A percentile compares a stretch with the other conserved stretches of the same genome.
These are phyloP conservation scores for Hydrolagus colliei DNA, from an alignment of 2,797 vertebrate species.

Conservation along the genomic window DNA sequence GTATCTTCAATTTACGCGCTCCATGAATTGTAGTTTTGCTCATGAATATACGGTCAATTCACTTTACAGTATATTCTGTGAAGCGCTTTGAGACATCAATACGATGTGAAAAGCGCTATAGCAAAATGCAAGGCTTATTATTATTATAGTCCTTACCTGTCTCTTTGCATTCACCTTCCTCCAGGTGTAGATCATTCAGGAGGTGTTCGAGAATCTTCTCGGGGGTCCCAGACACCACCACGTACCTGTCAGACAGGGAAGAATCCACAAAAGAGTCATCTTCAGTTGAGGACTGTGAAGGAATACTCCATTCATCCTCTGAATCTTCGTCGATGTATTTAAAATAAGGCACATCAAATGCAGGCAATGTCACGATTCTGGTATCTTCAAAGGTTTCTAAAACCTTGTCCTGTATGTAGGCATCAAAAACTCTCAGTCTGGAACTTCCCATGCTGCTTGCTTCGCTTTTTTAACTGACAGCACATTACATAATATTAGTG, in stretches of 20 bases:
- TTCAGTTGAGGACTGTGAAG: conserved; percentile 84
- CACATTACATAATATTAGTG: conserved; percentile 48
- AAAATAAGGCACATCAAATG: conserved; percentile 96
- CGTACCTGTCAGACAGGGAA: conserved; percentile 85
- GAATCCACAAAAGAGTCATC: conserved; percentile 75
- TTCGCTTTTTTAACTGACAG: conserved; percentile 53
- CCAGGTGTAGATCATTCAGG: conserved; percentile 77
- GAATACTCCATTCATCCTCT: conserved; percentile 86
- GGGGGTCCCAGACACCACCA: conserved; percentile 83
- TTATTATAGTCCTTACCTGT: conserved; percentile 59
- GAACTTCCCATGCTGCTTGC: conserved; percentile 73
- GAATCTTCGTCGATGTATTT: conserved; percentile 94
- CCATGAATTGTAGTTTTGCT: not conserved
- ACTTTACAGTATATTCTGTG: too few relatives aligned
- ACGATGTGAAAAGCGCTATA: too few relatives aligned
- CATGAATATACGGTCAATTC: too few relatives aligned
- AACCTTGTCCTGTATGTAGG: conserved; percentile 53
- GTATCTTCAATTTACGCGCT: conserved; percentile 5
- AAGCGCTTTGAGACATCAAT: too few relatives aligned
- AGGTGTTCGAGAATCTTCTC: conserved; percentile 94
- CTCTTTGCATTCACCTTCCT: conserved; percentile 75
- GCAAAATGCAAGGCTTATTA: too few relatives aligned
- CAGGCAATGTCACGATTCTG: conserved; percentile 69
- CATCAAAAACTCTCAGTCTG: conserved; percentile 60
- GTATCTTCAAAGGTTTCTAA: conserved; percentile 47